Base-by-base conservation (phyloP, 2,797 vertebrate genomes). In the Thalassophryne amazonica region DNA sequence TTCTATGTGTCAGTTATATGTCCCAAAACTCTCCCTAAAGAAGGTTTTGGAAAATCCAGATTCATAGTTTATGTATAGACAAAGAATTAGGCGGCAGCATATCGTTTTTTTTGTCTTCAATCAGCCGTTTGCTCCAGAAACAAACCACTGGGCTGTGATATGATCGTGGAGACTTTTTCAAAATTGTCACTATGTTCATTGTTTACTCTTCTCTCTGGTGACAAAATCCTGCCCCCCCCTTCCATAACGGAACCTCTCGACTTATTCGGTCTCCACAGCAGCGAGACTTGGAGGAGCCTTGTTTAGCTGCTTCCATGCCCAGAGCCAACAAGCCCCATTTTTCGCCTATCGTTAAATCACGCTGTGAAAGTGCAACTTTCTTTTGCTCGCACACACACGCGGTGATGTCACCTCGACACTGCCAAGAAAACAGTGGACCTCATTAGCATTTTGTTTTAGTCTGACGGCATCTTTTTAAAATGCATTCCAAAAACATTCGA, bases 341-440 rank as follows among this genome's bases (percentile, higher is more conserved):
- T 75, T 21, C 23, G 22, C 27, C 67, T 2, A 17, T 29, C 33
- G 5, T 49, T 39, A 37, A 61, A 59, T 64, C 60, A 70, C 19
- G 54, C 85, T 79, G 83, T 61, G 86, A 83, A 85, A 89, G 84
- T 72, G 72, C 77, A 78, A 88, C 85, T 89, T 90, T 88, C 77
- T 76, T 90, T 89, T 86, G 73, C 80, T 25, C 86, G 80, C 80
- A 79, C 76, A 67, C 80, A 79, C 76, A 67, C 46, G 1, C 17
- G 3, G 64, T 81, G 80, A 86, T 82, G 80, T 87, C 81, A 86
- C 50, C 63, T n/a, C 28, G 0, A 21, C 4, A 4, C 58, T 72
- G 57, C 71, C 57, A 60, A 63, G 62, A 61, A 70, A 76, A 55
- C 68, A 43, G 40, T 4, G 10, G 25, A 25, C 33, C 63, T 65